Percentiles rank a stretch among this genome's conserved stretches.
Evolutionary conservation across 30 jellyfish, hydroid and myxozoan species (phyloP).

Genomic region (Rhopilema esculentum): DNA sequence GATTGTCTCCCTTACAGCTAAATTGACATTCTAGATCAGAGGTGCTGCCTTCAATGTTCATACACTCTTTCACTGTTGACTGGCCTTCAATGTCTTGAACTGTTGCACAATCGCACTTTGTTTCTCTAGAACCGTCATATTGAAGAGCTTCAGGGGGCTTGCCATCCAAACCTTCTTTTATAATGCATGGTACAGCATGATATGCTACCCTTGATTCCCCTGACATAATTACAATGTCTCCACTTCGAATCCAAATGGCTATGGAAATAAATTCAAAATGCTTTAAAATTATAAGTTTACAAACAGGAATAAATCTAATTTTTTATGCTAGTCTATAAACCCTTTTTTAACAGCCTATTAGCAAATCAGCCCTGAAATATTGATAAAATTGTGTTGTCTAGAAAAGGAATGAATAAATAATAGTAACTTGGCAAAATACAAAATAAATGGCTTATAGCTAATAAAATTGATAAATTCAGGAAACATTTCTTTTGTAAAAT

Average conservation of each 20-base stretch:
- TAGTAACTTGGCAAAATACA: too few species aligned
- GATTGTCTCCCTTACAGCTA: not conserved
- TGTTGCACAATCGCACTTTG: not conserved
- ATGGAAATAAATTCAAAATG: not conserved
- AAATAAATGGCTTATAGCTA: too few species aligned
- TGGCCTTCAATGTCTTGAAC: not conserved
- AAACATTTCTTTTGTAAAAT: too few species aligned
- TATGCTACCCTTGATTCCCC: slow-evolving; percentile 93
- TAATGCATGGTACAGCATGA: slow-evolving; percentile 98
- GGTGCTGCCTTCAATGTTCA: not conserved
- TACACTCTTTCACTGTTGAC: too few species aligned
- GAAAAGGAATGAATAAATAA: too few species aligned
- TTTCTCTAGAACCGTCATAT: not conserved
- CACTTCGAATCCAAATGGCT: slow-evolving; percentile 98
- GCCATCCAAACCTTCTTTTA: slow-evolving; percentile 51
- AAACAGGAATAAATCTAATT: too few species aligned
- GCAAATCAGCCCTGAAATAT: too few species aligned
- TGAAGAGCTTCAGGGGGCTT: slow-evolving; percentile 28
- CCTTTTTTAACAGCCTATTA: too few species aligned
- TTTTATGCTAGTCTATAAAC: too few species aligned
- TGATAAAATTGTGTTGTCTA: too few species aligned
- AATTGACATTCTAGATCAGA: not conserved
- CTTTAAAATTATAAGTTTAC: too few species aligned
- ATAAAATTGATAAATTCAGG: too few species aligned
- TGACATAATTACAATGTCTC: slow-evolving; percentile 92